Evolutionary conservation across 2,113 vertebrate genomes (phyloP).

Genomic region (human): DNA sequence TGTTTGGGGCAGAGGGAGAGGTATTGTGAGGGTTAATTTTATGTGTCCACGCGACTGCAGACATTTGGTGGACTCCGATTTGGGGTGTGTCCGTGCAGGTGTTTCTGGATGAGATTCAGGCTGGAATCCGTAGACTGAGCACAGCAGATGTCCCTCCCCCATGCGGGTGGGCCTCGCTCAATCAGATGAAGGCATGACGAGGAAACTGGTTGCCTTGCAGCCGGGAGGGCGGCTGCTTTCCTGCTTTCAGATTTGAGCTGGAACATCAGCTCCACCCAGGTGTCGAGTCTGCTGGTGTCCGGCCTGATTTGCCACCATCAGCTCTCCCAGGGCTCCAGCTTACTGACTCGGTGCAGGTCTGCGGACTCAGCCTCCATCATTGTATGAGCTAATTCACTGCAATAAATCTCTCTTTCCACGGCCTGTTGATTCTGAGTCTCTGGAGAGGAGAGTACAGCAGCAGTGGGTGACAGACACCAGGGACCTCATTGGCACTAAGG

Average conservation of each 20-base stretch:
- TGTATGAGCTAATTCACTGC: background rate
- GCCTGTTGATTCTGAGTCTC: background rate
- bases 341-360: rapidly evolving
- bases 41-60: background rate
- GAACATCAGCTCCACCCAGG: background rate
- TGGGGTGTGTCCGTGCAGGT: too few species aligned
- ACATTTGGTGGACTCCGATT: rapidly evolving
- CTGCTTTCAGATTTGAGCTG: background rate
- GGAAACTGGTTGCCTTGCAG: rapidly evolving
- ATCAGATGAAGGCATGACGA: background rate
- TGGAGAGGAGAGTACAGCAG: rapidly evolving
- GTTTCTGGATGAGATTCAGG: background rate
- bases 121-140: background rate
- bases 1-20: background rate
- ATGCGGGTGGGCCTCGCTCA: background rate
- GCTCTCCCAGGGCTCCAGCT: background rate
- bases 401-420: background rate
- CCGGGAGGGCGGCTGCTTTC: rapidly evolving
- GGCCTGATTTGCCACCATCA: background rate
- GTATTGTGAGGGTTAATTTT: too few species aligned
- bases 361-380: rapidly evolving
- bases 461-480: rapidly evolving
- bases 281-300: background rate
- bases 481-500: rapidly evolving
- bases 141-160: background rate